phyloP scores from a whole-genome alignment of 2,797 vertebrate species.

The Micropoecilia bifurca region DNA sequence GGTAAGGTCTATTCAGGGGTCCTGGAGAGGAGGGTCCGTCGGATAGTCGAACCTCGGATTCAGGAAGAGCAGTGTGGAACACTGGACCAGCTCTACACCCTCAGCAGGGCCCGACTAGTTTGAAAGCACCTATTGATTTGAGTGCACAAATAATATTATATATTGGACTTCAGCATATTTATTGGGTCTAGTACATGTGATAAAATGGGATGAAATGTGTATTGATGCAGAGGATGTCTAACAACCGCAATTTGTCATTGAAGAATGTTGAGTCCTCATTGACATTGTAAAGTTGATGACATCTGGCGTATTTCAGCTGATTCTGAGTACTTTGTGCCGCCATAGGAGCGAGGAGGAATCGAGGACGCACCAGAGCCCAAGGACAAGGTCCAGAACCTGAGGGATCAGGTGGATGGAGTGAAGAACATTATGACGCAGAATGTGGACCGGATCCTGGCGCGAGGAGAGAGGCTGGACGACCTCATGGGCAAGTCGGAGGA shows the following conservation, averaged over 20 bases:
- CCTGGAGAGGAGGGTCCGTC: too few relatives aligned
- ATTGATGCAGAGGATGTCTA: neutral
- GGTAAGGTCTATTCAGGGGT: too few relatives aligned
- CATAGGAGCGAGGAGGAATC: slow-evolving; percentile 73
- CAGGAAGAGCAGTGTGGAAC: too few relatives aligned
- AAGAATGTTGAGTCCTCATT: neutral
- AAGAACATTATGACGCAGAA: slow-evolving; percentile 93
- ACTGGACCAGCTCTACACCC: too few relatives aligned
- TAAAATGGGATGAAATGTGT: neutral
- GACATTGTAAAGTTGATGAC: neutral
- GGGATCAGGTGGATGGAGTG: slow-evolving; percentile 90
- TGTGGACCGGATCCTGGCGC: slow-evolving; percentile 92
- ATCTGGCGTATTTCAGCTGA: neutral
- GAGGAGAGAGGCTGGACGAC: slow-evolving; percentile 91
- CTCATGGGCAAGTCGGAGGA: slow-evolving; percentile 92
- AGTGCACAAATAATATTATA: neutral
- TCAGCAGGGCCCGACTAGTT: too few relatives aligned
- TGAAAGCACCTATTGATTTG: too few relatives aligned
- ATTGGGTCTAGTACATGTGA: too few relatives aligned
- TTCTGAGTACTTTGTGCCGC: neutral
- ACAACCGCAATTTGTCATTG: neutral
- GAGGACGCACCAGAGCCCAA: slow-evolving; percentile 45
- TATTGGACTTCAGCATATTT: too few relatives aligned
- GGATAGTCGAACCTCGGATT: too few relatives aligned
- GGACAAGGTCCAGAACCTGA: slow-evolving; percentile 81